Base-by-base conservation (phyloP, 2,888 invertebrate species). In the Hecatera dysodea region DNA sequence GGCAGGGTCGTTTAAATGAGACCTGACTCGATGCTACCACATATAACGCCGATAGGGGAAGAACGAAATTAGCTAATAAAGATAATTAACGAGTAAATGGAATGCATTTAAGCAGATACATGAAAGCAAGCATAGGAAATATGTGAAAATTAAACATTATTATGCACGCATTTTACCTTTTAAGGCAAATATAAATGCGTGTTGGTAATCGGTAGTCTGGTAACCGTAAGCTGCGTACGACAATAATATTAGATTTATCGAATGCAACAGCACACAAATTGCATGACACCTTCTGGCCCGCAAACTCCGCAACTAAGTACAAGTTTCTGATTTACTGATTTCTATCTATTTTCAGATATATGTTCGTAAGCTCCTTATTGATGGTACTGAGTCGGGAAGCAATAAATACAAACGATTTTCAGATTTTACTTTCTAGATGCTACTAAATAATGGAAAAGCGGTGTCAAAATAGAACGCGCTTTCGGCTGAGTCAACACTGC, bases 1-100 rank as follows among this genome's bases (percentile, higher is more conserved):
- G 90, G 87, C 84, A 87, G 85, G 89, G 87, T 89, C 88, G 86
- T 91, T 90, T 89, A 89, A 91, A 91, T 88, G 82, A 88, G 89
- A 89, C 85, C 87, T 88, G 75, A 85, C 79, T 86, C 17, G 42
- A 56, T 36, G 61, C 72, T 67, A 57, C 78, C 60, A 77, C 78
- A 79, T 53, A 83, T 76, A 73, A 56, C 9, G 55, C 29, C 72
- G 59, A 68, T 74, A 67, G 52, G 63, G 66, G 55, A 78, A 61
- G 71, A 70, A 67, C 59, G 33, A 9, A 75, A 82, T 69, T 55
- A 24, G 62, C 42, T 61, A 63, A 71, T 79, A 68, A 63, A 70
- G 42, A 29, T 62, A 78, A 80, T 70, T 67, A 82, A 64, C 22
- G 53, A 76, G 29, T 8, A 15, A 71, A 60, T 52, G 42, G n/a